Percentiles rank a stretch among this genome's conserved stretches.
Evolutionary conservation across 1,140 invertebrate genomes (phyloP).

Genomic region (Apis dorsata): DNA sequence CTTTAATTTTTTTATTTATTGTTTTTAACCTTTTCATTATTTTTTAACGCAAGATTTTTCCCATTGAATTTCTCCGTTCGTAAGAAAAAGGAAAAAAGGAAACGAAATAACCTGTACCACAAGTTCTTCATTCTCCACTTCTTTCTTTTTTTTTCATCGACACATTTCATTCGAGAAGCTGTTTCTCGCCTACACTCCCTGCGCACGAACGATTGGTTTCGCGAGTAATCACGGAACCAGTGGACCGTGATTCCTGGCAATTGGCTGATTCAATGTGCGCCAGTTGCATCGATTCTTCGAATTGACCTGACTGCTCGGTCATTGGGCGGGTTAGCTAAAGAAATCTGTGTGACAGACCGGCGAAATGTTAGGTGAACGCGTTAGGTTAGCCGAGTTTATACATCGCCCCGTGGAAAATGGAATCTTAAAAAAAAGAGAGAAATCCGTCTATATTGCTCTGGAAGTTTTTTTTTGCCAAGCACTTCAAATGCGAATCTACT

Average conservation of each 20-base stretch:
- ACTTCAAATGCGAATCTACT: too few relatives aligned
- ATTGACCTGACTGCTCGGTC: too few relatives aligned
- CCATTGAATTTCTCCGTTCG: too few relatives aligned
- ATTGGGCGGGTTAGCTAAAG: not conserved
- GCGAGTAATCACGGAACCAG: conserved; percentile 38
- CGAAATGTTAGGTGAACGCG: not conserved
- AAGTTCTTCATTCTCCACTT: too few relatives aligned
- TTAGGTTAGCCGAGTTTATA: not conserved
- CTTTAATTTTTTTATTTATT: too few relatives aligned
- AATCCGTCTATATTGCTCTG: not conserved
- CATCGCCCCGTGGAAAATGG: not conserved
- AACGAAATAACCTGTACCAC: not conserved
- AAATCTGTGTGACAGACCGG: not conserved
- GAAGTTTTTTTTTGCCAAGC: too few relatives aligned
- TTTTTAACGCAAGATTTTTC: too few relatives aligned
- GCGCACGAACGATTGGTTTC: conserved; percentile 29
- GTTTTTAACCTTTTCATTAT: too few relatives aligned
- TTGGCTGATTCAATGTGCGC: conserved; percentile 41
- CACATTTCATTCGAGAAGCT: not conserved
- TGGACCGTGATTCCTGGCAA: conserved; percentile 44
- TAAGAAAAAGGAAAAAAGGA: too few relatives aligned
- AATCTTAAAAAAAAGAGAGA: not conserved
- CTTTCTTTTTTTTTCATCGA: not conserved
- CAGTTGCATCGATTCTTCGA: not conserved
- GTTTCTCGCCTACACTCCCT: conserved; percentile 19